Evolutionary conservation across 2,888 invertebrate species (phyloP).

Genomic region (Ligdia adustata): DNA sequence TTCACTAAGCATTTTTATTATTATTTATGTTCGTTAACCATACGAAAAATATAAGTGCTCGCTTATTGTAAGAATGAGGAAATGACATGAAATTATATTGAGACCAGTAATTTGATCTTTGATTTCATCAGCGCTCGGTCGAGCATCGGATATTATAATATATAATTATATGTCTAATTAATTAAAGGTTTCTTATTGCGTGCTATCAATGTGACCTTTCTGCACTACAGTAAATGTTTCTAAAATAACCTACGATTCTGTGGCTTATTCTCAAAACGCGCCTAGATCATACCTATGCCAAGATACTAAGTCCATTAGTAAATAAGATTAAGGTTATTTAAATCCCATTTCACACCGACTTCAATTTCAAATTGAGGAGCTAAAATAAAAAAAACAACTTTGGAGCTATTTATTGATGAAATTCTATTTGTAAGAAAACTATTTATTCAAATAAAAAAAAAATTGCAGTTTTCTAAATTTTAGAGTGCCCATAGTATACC

Average conservation of each 20-base stretch:
- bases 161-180: background rate
- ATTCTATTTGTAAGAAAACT: no score
- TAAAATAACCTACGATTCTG: no score
- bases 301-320: background rate
- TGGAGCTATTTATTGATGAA: no score
- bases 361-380: no score
- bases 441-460: no score
- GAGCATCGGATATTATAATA: background rate
- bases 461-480: no score
- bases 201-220: background rate
- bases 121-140: conserved; percentile 19
- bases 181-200: background rate
- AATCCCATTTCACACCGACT: no score
- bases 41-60: background rate
- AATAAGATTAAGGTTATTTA: no score
- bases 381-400: no score
- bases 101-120: conserved; percentile 17
- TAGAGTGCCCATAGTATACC: no score
- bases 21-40: background rate
- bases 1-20: background rate
- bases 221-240: background rate
- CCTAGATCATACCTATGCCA: background rate
- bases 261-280: no score
- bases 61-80: conserved; percentile 3
- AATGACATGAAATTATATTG: conserved; percentile 16